A percentile compares a stretch with the other conserved stretches of the same genome.
These are phyloP conservation scores for Rhodeus uyekii DNA, from an alignment of 2,797 vertebrate genomes.

Conservation along the genomic window DNA sequence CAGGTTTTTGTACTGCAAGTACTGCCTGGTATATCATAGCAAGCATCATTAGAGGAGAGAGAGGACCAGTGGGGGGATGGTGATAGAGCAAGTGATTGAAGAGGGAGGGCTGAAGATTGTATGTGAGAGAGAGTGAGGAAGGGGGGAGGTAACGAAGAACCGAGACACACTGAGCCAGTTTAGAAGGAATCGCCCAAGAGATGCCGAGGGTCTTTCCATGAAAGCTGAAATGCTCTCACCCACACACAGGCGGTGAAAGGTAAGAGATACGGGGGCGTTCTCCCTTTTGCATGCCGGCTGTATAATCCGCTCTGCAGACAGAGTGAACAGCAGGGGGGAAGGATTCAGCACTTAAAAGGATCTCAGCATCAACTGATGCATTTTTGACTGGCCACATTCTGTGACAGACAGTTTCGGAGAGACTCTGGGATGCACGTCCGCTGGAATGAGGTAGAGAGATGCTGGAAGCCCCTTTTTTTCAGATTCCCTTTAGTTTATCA, in stretches of 20 bases:
- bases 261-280: slow-evolving; percentile 48
- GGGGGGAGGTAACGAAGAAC: slow-evolving; percentile 37
- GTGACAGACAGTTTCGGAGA: slow-evolving; percentile 14
- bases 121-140: neutral
- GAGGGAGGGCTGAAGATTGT: slow-evolving; percentile 42
- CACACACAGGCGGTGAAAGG: slow-evolving; percentile 41
- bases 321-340: slow-evolving; percentile 41
- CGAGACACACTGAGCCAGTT: slow-evolving; percentile 28
- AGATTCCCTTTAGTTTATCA: slow-evolving; percentile 14
- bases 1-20: neutral
- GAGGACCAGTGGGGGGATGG: slow-evolving; percentile 30
- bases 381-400: slow-evolving; percentile 26
- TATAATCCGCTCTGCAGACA: slow-evolving; percentile 48
- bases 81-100: slow-evolving; percentile 27
- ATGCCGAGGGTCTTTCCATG: slow-evolving; percentile 43
- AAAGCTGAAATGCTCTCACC: slow-evolving; percentile 41
- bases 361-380: slow-evolving; percentile 30
- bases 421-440: slow-evolving; percentile 16
- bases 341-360: slow-evolving; percentile 42
- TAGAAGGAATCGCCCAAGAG: slow-evolving; percentile 36
- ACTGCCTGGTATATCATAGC: slow-evolving; percentile 2
- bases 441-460: slow-evolving; percentile 29
- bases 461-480: slow-evolving; percentile 3
- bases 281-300: slow-evolving; percentile 39
- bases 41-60: slow-evolving; percentile 10